Base-by-base conservation (phyloP, 2,797 vertebrate species). In the Thamnophis elegans region DNA sequence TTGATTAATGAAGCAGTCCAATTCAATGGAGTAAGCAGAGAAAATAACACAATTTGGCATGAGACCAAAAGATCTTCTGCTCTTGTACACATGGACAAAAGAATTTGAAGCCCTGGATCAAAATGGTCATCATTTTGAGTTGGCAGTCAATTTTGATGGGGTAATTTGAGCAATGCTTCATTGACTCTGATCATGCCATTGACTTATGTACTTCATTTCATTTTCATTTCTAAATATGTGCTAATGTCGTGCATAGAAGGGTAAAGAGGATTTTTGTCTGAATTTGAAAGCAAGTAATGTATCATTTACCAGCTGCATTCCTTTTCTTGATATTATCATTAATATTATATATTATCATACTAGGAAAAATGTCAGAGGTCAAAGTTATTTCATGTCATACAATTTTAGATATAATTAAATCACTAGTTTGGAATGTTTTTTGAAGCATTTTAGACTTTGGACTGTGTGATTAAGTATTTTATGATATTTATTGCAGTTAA, bases 401-500 rank as follows among this genome's bases (percentile, higher is more conserved):
- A 1, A 87, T 56, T 58, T 73, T 85, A 9, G 16, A 91, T 94
- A 91, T 94, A 93, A 85, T 93, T 92, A 20, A 4, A 32, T 60
- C 88, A 92, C 32, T 54, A 95, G 95, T 94, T 92, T 93, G 36
- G 85, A 92, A 87, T 92, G 60, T 65, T 92, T 96, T 95, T 91
- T 78, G 0, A 60, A 93, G 90, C 78, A n/a, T 85, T 94, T 68
- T 62, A 4, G 88, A 56, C 92, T 60, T 86, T 94, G 92, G 93
- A 55, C 92, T 53, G 28, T 90, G 13, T 91, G 65, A 94, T 92
- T 93, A 95, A 95, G 91, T 32, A 47, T n/a, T 28, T 92, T 85
- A 85, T 95, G 85, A 94, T 53, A 94, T 95, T 96, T 94, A 68
- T 95, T 95, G 87, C 85, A 56, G 11, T 87, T 92, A 90, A 36